Percentiles rank a stretch among this genome's conserved stretches.
Evolutionary conservation across 2,888 invertebrate species (phyloP).

Genomic region (Netelia inedita): DNA sequence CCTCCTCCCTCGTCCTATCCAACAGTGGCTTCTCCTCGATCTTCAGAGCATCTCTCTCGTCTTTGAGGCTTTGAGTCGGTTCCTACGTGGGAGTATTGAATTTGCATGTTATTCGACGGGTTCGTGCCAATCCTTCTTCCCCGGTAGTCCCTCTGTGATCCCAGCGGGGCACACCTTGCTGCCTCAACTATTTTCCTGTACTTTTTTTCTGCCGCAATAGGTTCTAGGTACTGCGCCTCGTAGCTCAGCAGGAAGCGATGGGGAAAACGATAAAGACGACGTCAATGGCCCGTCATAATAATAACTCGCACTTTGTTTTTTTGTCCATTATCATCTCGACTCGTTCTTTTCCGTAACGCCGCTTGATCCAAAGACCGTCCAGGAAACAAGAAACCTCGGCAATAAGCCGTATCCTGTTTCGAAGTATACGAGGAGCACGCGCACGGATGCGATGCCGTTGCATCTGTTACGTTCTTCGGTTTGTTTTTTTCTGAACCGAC

Average conservation of each 20-base stretch:
- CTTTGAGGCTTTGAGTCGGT: conserved; percentile 74
- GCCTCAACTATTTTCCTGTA: background rate
- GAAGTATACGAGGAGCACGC: conserved; percentile 2
- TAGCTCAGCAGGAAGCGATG: background rate
- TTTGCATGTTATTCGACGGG: conserved; percentile 80
- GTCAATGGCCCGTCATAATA: conserved; percentile 1
- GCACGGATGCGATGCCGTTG: conserved; percentile 10
- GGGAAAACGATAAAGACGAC: conserved; percentile 5
- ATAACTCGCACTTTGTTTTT: background rate
- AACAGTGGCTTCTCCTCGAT: background rate
- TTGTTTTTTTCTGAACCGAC: conserved; percentile 4
- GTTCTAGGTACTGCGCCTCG: background rate
- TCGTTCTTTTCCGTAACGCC: background rate
- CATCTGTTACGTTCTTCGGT: background rate
- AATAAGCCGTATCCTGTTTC: conserved; percentile 21
- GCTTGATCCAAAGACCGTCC: background rate
- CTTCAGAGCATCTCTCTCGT: conserved; percentile 52
- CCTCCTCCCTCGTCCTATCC: background rate
- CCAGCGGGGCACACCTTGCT: background rate
- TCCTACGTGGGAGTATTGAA: conserved; percentile 75
- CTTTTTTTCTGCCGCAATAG: background rate
- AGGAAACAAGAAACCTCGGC: conserved; percentile 41
- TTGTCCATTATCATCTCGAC: background rate
- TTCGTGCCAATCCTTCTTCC: conserved; percentile 62
- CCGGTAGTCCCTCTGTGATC: conserved; percentile 66